Evolutionary conservation across 1,140 invertebrate genomes (phyloP).

Genomic region (Mamestra configurata): DNA sequence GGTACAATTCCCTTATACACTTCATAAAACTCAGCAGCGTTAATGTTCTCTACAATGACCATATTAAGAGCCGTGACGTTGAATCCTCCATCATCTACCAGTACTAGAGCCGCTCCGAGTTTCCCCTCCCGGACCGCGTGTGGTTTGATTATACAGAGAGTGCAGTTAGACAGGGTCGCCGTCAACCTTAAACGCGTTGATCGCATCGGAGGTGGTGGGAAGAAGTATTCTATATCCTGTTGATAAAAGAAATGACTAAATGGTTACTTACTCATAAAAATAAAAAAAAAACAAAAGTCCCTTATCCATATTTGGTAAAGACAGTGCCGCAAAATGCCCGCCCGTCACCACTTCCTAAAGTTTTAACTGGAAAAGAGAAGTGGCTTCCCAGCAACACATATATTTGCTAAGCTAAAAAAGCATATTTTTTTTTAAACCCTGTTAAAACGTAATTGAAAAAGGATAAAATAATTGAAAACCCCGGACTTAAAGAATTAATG

Average conservation of each 20-base stretch:
- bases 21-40: conserved; percentile 97
- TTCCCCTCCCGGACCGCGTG: conserved; percentile 93
- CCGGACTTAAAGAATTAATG: too few species aligned
- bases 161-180: conserved; percentile 91
- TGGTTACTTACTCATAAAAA: background rate
- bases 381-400: too few species aligned
- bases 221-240: conserved; percentile 91
- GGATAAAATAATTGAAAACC: too few species aligned
- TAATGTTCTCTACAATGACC: conserved; percentile 92
- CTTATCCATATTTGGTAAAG: too few species aligned
- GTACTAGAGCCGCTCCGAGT: conserved; percentile 92
- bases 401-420: too few species aligned
- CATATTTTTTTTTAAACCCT: too few species aligned
- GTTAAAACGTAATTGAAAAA: too few species aligned
- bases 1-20: conserved; percentile 97
- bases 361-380: too few species aligned
- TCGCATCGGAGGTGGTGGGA: conserved; percentile 86
- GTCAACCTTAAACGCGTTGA: conserved; percentile 86
- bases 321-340: too few species aligned
- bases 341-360: too few species aligned
- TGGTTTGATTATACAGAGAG: conserved; percentile 97
- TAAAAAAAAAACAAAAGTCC: too few species aligned
- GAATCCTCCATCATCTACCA: conserved; percentile 93
- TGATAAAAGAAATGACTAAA: conserved; percentile 57
- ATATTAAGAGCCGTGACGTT: conserved; percentile 94